Evolutionary conservation across 2,888 invertebrate genomes (phyloP).

Genomic region (Aleiodes testaceus): DNA sequence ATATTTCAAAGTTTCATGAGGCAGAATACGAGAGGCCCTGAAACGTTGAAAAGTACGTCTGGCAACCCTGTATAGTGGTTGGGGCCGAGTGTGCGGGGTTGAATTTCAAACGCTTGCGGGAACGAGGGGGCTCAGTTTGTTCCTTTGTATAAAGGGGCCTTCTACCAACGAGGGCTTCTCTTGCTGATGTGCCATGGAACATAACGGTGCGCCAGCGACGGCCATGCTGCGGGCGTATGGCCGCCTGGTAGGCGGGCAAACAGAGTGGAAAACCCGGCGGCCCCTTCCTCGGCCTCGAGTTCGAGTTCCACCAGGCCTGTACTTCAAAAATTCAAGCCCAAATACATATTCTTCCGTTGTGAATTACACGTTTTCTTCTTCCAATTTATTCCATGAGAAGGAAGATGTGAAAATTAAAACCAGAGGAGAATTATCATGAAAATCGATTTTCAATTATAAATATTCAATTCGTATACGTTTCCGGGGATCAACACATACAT

Average conservation of each 20-base stretch:
- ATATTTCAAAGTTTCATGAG: slow-evolving; percentile 28
- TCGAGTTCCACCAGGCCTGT: slow-evolving; percentile 35
- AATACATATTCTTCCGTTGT: neutral
- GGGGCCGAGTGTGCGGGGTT: slow-evolving; percentile 60
- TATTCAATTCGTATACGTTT: slow-evolving; percentile 22
- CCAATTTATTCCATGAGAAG: neutral
- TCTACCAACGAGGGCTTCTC: slow-evolving; percentile 42
- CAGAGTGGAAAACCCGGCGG: slow-evolving; percentile 61
- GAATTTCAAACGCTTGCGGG: slow-evolving; percentile 69
- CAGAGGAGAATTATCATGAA: neutral
- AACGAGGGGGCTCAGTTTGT: slow-evolving; percentile 57
- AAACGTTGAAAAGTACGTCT: slow-evolving; percentile 49
- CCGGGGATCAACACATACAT: slow-evolving; percentile 23
- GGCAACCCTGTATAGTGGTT: slow-evolving; percentile 60
- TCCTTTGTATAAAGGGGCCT: slow-evolving; percentile 38
- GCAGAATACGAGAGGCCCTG: slow-evolving; percentile 20
- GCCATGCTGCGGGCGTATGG: slow-evolving; percentile 66
- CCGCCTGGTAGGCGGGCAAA: slow-evolving; percentile 58
- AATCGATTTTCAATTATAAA: slow-evolving; percentile 21
- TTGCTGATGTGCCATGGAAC: slow-evolving; percentile 56
- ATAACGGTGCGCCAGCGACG: slow-evolving; percentile 66
- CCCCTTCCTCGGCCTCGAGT: slow-evolving; percentile 50
- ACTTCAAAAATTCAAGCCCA: slow-evolving; percentile 9
- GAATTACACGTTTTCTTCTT: slow-evolving; percentile 1
- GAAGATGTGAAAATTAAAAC: neutral